Conservation (phyloP, 2,888 invertebrate species). For the Netelia fuscicornis region DNA sequence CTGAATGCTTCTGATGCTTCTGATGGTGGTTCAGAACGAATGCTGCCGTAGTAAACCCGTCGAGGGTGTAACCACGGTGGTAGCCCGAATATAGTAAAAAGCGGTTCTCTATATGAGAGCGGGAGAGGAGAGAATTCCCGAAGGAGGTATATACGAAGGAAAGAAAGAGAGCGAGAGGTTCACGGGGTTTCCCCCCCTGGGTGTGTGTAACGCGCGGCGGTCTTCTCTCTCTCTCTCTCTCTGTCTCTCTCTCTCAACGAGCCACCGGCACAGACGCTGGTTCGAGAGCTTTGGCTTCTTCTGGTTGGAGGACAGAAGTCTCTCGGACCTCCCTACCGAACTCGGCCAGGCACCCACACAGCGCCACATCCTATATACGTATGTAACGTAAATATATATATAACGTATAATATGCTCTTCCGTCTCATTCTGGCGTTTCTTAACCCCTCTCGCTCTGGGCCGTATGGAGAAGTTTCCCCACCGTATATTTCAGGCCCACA, state of each 20-base stretch:
- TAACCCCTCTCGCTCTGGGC: constrained; percentile 47
- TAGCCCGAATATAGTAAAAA: constrained; percentile 83
- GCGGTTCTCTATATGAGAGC: constrained; percentile 71
- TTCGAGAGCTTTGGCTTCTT: constrained; percentile 78
- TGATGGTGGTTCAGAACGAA: constrained; percentile 66
- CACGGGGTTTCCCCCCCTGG: constrained; percentile 59
- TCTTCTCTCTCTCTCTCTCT: constrained; percentile 31
- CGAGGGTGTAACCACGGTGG: constrained; percentile 65
- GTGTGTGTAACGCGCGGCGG: constrained; percentile 59
- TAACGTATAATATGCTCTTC: neutral
- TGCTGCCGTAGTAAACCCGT: constrained; percentile 59
- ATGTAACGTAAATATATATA: neutral
- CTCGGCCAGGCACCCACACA: constrained; percentile 73
- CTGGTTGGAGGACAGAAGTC: constrained; percentile 82
- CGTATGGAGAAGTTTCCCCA: constrained; percentile 20
- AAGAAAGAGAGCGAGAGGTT: constrained; percentile 55
- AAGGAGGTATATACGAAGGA: constrained; percentile 36
- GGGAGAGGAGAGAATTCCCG: constrained; percentile 53
- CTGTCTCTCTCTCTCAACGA: constrained; percentile 66
- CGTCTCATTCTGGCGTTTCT: constrained; percentile 42
- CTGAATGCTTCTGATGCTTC: constrained; percentile 75
- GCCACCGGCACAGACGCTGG: constrained; percentile 58
- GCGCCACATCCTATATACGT: constrained; percentile 21
- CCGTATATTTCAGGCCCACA: constrained; percentile 41
- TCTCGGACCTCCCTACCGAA: constrained; percentile 84